Conservation (phyloP, 2,888 invertebrate species). For the Theretra japonica region DNA sequence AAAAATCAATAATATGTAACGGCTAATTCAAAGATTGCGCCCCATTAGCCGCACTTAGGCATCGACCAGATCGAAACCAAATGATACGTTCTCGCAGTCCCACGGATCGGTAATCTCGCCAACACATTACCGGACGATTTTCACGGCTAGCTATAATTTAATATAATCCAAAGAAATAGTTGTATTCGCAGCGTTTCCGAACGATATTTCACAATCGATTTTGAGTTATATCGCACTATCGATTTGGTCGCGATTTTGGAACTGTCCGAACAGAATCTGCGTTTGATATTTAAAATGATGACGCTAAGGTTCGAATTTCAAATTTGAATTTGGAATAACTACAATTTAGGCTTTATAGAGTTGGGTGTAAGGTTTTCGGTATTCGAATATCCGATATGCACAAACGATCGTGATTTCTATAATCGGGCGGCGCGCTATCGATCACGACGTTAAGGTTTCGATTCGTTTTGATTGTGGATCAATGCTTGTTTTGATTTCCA, state of each 20-base stretch:
- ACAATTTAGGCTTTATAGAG: conserved; percentile 47
- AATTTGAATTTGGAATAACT: conserved; percentile 49
- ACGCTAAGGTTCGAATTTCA: conserved; percentile 56
- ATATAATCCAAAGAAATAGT: conserved; percentile 84
- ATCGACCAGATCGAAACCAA: conserved; percentile 67
- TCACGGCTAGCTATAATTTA: conserved; percentile 84
- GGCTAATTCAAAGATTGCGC: conserved; percentile 79
- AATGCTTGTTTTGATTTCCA: conserved; percentile 84
- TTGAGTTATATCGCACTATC: conserved; percentile 43
- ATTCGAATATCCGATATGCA: conserved; percentile 49
- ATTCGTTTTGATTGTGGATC: conserved; percentile 81
- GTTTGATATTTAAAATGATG: conserved; percentile 43
- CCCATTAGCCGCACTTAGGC: conserved; percentile 76
- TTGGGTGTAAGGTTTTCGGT: conserved; percentile 41
- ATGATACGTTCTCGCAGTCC: conserved; percentile 78
- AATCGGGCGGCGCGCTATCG: conserved; percentile 80
- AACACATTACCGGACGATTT: conserved; percentile 83
- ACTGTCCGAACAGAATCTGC: conserved; percentile 35
- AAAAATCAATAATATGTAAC: conserved; percentile 75
- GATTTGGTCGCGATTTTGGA: conserved; percentile 42
- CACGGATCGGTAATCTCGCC: conserved; percentile 77
- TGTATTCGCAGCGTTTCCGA: conserved; percentile 65
- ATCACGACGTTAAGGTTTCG: conserved; percentile 80
- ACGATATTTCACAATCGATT: conserved; percentile 47
- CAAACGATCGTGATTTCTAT: conserved; percentile 81